Evolutionary conservation across 2,797 vertebrate species (phyloP).

Genomic region (Aphelocoma californica): DNA sequence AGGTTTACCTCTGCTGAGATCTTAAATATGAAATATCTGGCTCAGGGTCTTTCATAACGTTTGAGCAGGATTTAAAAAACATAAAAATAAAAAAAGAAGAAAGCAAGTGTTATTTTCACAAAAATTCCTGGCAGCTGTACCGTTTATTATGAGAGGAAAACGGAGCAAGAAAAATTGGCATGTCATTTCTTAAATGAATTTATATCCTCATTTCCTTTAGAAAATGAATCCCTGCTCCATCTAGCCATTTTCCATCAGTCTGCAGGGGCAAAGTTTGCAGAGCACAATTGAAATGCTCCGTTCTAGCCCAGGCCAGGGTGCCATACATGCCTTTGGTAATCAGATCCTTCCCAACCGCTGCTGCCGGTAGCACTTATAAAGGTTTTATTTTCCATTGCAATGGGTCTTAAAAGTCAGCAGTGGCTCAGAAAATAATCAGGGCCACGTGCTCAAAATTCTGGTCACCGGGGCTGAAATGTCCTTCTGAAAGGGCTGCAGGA

Average conservation of each 20-base stretch:
- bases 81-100: not conserved
- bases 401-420: conserved; percentile 53
- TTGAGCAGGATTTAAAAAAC: conserved; percentile 8
- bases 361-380: not conserved
- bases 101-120: conserved; percentile 65
- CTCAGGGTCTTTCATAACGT: not conserved
- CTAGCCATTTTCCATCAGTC: conserved; percentile 47
- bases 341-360: not conserved
- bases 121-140: conserved; percentile 61
- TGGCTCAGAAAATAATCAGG: conserved; percentile 28
- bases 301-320: not conserved
- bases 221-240: conserved; percentile 62
- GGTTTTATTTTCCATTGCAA: conserved; percentile 56
- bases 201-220: conserved; percentile 69
- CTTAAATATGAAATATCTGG: conserved; percentile 4
- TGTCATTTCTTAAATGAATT: conserved; percentile 70
- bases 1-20: conserved; percentile 15
- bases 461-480: not conserved
- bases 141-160: conserved; percentile 60
- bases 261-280: conserved; percentile 58
- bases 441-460: not conserved
- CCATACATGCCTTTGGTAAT: not conserved
- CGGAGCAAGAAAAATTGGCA: conserved; percentile 64
- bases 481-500: not conserved
- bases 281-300: conserved; percentile 27